Percentiles rank a stretch among this genome's conserved stretches.
These are phyloP conservation scores for Lycocorax pyrrhopterus DNA, from an alignment of 2,113 vertebrate genomes.

Conservation along the genomic window DNA sequence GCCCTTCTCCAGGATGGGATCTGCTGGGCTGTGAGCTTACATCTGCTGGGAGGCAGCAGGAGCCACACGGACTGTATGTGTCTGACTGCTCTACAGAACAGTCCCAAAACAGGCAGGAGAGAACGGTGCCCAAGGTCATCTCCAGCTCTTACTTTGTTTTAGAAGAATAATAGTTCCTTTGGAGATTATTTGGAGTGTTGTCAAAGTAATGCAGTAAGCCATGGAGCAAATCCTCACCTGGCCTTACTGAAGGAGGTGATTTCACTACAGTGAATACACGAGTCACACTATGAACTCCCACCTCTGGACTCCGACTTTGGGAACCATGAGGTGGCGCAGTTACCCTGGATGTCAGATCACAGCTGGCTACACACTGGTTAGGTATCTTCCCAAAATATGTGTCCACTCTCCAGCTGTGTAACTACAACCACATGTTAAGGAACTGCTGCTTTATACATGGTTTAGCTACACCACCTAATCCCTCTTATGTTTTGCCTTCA, in stretches of 20 bases:
- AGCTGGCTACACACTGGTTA: not conserved
- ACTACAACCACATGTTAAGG: not conserved
- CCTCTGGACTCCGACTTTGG: not conserved
- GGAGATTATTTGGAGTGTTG: not conserved
- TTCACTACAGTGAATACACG: accelerated
- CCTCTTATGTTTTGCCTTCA: not conserved
- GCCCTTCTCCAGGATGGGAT: not conserved
- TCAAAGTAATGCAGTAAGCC: not conserved
- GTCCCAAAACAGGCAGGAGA: not conserved
- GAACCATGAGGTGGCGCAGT: constrained; percentile 50
- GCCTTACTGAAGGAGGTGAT: not conserved
- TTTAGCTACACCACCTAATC: not conserved
- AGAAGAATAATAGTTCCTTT: not conserved
- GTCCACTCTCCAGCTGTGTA: not conserved
- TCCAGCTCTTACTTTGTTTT: not conserved
- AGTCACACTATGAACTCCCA: accelerated
- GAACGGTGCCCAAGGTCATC: too few relatives aligned
- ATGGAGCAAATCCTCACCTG: not conserved
- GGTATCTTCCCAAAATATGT: not conserved
- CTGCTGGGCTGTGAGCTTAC: not conserved
- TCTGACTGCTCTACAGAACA: not conserved
- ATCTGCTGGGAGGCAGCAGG: not conserved
- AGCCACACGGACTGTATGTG: not conserved
- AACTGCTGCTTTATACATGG: not conserved
- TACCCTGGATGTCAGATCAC: not conserved